Evolutionary conservation across 2,888 invertebrate genomes (phyloP).

Genomic region (Drosophila neutralis): DNA sequence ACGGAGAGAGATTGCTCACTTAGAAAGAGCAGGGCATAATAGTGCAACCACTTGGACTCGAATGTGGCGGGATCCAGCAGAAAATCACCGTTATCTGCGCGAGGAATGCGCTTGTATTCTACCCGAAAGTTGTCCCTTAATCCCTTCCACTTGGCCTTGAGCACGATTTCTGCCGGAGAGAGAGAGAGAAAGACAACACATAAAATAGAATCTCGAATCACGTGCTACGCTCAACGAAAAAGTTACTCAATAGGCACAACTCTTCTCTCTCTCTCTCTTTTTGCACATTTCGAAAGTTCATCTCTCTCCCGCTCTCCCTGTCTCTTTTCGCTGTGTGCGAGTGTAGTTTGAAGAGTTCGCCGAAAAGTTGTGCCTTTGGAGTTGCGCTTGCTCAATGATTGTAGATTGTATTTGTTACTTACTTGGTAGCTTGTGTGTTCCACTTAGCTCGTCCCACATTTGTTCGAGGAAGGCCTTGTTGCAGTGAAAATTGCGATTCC

Average conservation of each 20-base stretch:
- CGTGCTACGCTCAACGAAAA: slow-evolving; percentile 9
- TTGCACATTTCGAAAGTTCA: too few species aligned
- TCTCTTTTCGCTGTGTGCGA: neutral
- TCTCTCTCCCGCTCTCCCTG: neutral
- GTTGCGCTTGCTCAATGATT: slow-evolving; percentile 4
- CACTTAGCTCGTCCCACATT: slow-evolving; percentile 84
- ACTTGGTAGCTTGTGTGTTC: slow-evolving; percentile 84
- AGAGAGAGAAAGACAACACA: slow-evolving; percentile 5
- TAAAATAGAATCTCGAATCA: slow-evolving; percentile 6
- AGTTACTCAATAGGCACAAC: slow-evolving; percentile 37
- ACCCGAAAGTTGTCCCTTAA: slow-evolving; percentile 85
- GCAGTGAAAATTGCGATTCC: slow-evolving; percentile 85
- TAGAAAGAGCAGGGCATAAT: slow-evolving; percentile 83
- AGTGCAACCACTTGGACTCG: slow-evolving; percentile 85
- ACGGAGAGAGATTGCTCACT: slow-evolving; percentile 71
- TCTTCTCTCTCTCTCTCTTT: neutral
- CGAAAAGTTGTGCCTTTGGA: slow-evolving; percentile 34
- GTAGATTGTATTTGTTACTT: slow-evolving; percentile 59
- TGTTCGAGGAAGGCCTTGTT: slow-evolving; percentile 85
- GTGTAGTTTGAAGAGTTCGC: neutral
- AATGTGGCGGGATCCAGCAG: slow-evolving; percentile 83
- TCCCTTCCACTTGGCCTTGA: slow-evolving; percentile 85
- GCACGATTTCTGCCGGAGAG: slow-evolving; percentile 79
- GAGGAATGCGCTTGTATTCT: slow-evolving; percentile 84
- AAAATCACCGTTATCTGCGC: slow-evolving; percentile 83